phyloP scores from a whole-genome alignment of 1,140 invertebrate species.

The Aphelinus atriplicis region DNA sequence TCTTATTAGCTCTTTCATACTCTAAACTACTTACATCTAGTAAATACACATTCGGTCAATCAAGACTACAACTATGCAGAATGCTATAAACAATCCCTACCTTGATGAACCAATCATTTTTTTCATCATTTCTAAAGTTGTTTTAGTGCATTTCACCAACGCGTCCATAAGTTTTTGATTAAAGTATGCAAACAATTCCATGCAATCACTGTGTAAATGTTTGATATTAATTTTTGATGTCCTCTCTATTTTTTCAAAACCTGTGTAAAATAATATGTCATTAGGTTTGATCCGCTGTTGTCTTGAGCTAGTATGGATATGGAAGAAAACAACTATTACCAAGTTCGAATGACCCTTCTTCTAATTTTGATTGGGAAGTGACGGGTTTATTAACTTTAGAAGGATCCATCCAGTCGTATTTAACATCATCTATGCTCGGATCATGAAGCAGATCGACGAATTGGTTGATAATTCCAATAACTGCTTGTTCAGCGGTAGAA shows the following conservation, averaged over 20 bases:
- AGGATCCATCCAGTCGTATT: constrained; percentile 74
- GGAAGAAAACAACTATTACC: not conserved
- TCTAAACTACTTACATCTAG: too few species aligned
- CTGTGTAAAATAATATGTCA: constrained; percentile 48
- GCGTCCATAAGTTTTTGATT: constrained; percentile 76
- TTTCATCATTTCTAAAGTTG: constrained; percentile 74
- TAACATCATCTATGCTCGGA: constrained; percentile 67
- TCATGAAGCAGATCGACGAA: constrained; percentile 71
- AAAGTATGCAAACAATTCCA: constrained; percentile 79
- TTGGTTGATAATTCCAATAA: constrained; percentile 76
- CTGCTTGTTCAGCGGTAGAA: constrained; percentile 71
- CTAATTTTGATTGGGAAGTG: constrained; percentile 67
- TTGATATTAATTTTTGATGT: constrained; percentile 68
- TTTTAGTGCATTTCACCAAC: constrained; percentile 74
- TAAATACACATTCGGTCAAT: too few species aligned
- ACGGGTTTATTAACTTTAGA: constrained; percentile 69
- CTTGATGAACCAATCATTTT: constrained; percentile 70
- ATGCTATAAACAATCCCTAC: constrained; percentile 46
- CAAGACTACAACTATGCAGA: too few species aligned
- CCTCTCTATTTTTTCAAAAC: constrained; percentile 71
- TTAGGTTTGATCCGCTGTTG: too few species aligned
- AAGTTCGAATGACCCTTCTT: constrained; percentile 61
- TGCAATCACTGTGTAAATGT: constrained; percentile 75
- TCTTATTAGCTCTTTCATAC: too few species aligned
- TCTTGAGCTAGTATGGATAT: not conserved